phyloP scores from a whole-genome alignment of 2,888 invertebrate species.

The Gonocerus acuteangulatus region DNA sequence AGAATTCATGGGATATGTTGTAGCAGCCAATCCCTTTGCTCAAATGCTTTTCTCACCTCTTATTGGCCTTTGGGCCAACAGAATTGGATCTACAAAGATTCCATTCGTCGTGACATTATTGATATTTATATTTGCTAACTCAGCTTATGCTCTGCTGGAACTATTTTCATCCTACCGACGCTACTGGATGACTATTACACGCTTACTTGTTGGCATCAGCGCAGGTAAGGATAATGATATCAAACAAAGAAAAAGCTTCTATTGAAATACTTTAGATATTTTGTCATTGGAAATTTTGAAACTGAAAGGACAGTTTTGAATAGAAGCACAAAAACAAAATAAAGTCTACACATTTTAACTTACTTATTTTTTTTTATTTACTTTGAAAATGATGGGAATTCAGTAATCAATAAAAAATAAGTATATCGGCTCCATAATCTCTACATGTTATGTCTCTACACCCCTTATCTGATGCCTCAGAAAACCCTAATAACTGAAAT shows the following conservation, averaged over 20 bases:
- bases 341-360: no score
- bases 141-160: slow-evolving; percentile 67
- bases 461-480: no score
- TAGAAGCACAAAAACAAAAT: no score
- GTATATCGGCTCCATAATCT: no score
- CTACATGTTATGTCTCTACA: no score
- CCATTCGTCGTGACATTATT: slow-evolving; percentile 63
- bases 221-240: slow-evolving; percentile 62
- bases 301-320: not conserved
- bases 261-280: no score
- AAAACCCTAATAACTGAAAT: no score
- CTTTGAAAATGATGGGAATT: no score
- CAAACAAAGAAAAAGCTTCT: no score
- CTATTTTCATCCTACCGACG: slow-evolving; percentile 55
- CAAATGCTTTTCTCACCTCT: slow-evolving; percentile 80
- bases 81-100: slow-evolving; percentile 59
- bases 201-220: slow-evolving; percentile 75
- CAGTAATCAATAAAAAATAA: no score
- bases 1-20: slow-evolving; percentile 73
- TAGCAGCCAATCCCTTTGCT: slow-evolving; percentile 78
- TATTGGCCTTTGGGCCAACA: slow-evolving; percentile 78
- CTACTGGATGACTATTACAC: slow-evolving; percentile 65
- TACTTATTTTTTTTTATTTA: no score
- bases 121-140: slow-evolving; percentile 65
- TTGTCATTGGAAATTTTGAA: not conserved